phyloP scores from a whole-genome alignment of 2,797 vertebrate genomes.

The Melopsittacus undulatus region DNA sequence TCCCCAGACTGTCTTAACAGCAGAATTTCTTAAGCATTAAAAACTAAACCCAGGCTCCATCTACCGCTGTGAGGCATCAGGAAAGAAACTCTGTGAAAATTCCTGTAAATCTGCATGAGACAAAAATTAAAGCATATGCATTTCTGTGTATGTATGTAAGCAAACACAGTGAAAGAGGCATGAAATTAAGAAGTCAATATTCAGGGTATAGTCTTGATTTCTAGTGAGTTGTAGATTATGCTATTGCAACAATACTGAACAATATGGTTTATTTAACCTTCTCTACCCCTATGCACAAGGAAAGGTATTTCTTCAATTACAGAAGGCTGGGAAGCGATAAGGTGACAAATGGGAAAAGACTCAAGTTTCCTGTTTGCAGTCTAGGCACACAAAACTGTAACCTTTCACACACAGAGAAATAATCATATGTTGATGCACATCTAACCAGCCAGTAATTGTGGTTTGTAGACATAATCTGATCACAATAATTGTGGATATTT shows the following conservation, averaged over 20 bases:
- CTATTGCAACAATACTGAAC: neutral
- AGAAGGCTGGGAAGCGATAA: neutral
- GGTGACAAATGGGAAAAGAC: neutral
- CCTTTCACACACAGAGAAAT: neutral
- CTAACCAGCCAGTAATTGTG: neutral
- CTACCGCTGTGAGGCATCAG: neutral
- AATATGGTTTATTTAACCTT: neutral
- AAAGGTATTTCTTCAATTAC: neutral
- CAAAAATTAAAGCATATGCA: neutral
- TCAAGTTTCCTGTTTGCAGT: neutral
- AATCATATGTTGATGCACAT: neutral
- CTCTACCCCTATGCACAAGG: neutral
- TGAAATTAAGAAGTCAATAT: neutral
- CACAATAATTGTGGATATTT: constrained; percentile 23
- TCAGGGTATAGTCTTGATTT: neutral
- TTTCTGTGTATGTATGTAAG: neutral
- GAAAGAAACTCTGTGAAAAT: neutral
- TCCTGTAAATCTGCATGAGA: neutral
- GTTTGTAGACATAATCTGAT: constrained; percentile 21
- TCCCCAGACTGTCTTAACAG: neutral
- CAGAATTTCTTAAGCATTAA: neutral
- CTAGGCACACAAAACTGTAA: neutral
- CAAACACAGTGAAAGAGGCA: neutral
- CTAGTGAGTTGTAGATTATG: neutral
- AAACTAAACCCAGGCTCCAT: neutral